Evolutionary conservation across 2,113 vertebrate species (phyloP).

Genomic region (Cariama cristata): DNA sequence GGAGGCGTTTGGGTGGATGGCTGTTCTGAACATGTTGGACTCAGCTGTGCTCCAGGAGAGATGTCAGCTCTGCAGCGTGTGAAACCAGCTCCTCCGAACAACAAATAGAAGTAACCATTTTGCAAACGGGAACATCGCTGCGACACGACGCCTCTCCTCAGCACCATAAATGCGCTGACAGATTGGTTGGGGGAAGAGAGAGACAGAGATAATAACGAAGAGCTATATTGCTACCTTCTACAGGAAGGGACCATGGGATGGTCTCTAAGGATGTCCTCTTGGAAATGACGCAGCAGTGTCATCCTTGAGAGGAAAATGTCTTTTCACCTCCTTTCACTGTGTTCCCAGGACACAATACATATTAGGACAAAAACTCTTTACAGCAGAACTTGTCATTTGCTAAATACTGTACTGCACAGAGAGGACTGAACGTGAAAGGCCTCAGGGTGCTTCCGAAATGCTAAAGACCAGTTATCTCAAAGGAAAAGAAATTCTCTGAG

Average conservation of each 20-base stretch:
- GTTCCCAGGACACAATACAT: neutral
- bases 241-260: constrained; percentile 18
- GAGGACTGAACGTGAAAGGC: neutral
- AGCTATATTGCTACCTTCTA: constrained; percentile 4
- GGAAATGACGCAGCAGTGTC: constrained; percentile 19
- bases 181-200: constrained; percentile 70
- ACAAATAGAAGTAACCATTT: constrained; percentile 77
- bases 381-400: neutral
- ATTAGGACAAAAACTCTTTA: neutral
- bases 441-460: neutral
- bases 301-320: neutral
- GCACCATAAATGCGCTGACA: constrained; percentile 58
- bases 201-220: constrained; percentile 35
- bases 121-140: constrained; percentile 72
- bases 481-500: neutral
- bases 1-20: constrained; percentile 64
- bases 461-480: neutral
- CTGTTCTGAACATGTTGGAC: constrained; percentile 71
- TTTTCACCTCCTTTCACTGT: neutral
- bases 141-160: constrained; percentile 49
- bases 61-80: constrained; percentile 43
- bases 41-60: constrained; percentile 56
- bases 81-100: constrained; percentile 74
- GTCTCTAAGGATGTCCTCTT: constrained; percentile 52
- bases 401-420: neutral